Evolutionary conservation across 2,888 invertebrate species (phyloP), one percentile per base, ranked within the genome.

Genomic region (Notodonta dromedarius): DNA sequence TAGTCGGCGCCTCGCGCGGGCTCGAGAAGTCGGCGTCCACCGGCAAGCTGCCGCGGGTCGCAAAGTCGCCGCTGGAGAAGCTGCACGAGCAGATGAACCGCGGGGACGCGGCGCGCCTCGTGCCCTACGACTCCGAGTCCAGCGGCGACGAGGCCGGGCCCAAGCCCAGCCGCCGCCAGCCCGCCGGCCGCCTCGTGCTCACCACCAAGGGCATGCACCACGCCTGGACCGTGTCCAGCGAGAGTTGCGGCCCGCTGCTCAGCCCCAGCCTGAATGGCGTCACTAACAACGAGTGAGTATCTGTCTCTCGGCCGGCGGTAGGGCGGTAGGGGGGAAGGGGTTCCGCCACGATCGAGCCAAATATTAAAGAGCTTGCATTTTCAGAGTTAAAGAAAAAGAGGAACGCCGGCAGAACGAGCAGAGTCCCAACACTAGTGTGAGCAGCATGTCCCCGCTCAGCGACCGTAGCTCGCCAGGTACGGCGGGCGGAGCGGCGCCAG

Each of bases 111-210:
- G 76, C 66, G 69, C 80, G 24, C 69, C 86, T 95, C 60, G 95
- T 95, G 61, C 95, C 95, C 32, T 95, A 95, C 73, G 95, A 94
- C 74, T 94, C 94, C 0, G 95, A 95, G 76, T 94, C 95, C 0
- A 95, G 94, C 66, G 87, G 92, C 5, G 94, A 94, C 63, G 92
- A 92, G 69, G 65, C 48, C 73, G 83, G 85, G 66, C 79, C 87
- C 6, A 88, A 89, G 72, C 88, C 89, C 4, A 87, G 87, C 62
- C 84, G 90, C 35, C 84, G 89, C 62, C 80, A 82, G 58, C 84
- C 88, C n/a, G 87, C 89, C 52, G 63, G 16, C 71, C 73, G 56
- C 54, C 35, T n/a, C 54, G 82, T 90, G 24, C 83, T 89, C 58
- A 87, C 89, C 58, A 90, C 92, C 7, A 90, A 89, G 71, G 85